phyloP scores from a whole-genome alignment of 2,113 vertebrate species.

The Syrrhaptes paradoxus region DNA sequence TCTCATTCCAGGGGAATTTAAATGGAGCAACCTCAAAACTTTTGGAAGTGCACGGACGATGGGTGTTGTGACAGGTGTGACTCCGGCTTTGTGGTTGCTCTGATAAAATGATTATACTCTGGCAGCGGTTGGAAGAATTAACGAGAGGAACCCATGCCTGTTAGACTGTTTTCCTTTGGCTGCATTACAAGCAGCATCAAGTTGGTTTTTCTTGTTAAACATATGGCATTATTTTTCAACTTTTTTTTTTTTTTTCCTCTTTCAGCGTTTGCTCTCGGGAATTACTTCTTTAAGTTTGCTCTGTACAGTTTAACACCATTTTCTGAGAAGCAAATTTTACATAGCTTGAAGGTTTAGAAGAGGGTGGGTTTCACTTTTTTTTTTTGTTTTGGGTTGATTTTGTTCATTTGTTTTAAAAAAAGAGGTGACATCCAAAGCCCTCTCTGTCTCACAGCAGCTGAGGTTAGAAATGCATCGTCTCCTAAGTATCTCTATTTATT shows the following conservation, averaged over 20 bases:
- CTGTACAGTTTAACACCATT: background rate
- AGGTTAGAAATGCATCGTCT: background rate
- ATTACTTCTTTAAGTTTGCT: background rate
- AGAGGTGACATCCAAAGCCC: background rate
- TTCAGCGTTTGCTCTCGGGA: background rate
- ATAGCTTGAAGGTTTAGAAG: background rate
- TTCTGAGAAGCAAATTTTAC: background rate
- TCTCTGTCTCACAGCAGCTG: background rate
- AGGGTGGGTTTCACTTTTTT: background rate
- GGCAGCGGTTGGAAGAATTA: background rate
- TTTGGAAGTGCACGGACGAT: background rate
- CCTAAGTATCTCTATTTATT: background rate
- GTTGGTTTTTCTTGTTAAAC: background rate
- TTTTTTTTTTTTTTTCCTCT: background rate
- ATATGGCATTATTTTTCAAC: background rate
- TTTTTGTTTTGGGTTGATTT: background rate
- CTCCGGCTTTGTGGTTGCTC: background rate
- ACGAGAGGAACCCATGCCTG: background rate
- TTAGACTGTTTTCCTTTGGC: background rate
- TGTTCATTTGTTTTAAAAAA: background rate
- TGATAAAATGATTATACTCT: conserved; percentile 42
- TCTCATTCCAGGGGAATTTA: conserved; percentile 44
- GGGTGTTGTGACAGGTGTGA: conserved; percentile 68
- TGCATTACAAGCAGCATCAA: background rate
- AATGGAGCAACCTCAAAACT: background rate